Percentiles rank a stretch among this genome's conserved stretches.
Evolutionary conservation across 2,888 invertebrate species (phyloP).

Genomic region (Mesorhabditis belari): DNA sequence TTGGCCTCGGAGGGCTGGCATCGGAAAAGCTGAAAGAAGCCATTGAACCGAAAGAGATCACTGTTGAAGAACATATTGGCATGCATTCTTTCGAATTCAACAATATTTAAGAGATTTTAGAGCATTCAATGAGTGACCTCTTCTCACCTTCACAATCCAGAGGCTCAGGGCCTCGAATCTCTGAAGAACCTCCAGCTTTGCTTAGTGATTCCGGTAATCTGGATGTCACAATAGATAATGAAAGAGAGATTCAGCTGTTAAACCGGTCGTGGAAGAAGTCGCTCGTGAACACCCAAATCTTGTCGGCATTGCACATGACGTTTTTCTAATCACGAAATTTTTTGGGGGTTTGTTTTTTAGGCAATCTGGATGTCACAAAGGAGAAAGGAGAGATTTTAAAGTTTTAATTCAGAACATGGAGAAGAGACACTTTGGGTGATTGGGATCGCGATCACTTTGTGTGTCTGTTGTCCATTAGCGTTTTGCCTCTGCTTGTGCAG

Average conservation of each 20-base stretch:
- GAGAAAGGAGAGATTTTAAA: no score
- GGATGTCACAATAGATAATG: conserved; percentile 3
- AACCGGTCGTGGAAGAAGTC: conserved; percentile 3
- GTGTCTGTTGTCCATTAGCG: not conserved
- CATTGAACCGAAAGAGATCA: not conserved
- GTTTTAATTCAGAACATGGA: not conserved
- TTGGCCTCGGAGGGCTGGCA: no score
- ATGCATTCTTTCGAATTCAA: not conserved
- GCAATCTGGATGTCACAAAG: no score
- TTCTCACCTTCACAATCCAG: conserved; percentile 9
- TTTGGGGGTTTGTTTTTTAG: no score
- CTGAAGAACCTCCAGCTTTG: not conserved
- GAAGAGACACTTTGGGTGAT: not conserved
- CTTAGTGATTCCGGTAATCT: not conserved
- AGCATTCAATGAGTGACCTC: not conserved
- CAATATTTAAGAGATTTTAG: no score
- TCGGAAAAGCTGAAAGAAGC: not conserved
- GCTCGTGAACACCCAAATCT: conserved; percentile 49
- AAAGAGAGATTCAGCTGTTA: not conserved
- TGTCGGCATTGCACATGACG: conserved; percentile 53
- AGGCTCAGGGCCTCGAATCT: not conserved
- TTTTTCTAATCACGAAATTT: conserved; percentile 52
- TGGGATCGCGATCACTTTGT: not conserved
- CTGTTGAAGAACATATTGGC: not conserved
- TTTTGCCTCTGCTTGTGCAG: conserved; percentile 2